A percentile compares a stretch with the other conserved stretches of the same genome.
These are phyloP conservation scores for Macroteleia sp. DNA, from an alignment of 2,888 invertebrate genomes.

Conservation along the genomic window DNA sequence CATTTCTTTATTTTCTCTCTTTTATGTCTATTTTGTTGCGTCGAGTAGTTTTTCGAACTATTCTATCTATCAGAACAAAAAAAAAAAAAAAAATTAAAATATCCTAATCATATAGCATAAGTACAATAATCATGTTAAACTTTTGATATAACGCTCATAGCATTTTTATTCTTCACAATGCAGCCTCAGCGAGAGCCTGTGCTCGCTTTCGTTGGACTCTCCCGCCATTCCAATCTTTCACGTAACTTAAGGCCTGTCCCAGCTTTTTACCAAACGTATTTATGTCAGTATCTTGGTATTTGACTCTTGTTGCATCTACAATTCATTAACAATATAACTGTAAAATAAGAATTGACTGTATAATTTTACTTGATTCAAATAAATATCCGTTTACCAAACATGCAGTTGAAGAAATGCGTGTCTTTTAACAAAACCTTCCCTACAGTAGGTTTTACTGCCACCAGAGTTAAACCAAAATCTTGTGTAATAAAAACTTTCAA, in stretches of 20 bases:
- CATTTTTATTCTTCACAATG: background rate
- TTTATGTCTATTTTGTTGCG: too few species aligned
- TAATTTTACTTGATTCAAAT: slow-evolving; percentile 11
- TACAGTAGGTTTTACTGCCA: slow-evolving; percentile 20
- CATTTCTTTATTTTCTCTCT: too few species aligned
- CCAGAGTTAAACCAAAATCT: slow-evolving; percentile 15
- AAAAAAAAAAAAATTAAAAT: background rate
- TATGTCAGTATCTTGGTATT: slow-evolving; percentile 15
- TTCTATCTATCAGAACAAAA: background rate
- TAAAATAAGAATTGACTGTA: slow-evolving; percentile 11
- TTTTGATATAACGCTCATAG: background rate
- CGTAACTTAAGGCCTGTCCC: slow-evolving; percentile 32
- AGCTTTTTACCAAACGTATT: slow-evolving; percentile 23
- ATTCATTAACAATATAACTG: slow-evolving; percentile 26
- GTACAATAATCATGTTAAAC: too few species aligned
- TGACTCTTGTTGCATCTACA: slow-evolving; percentile 24
- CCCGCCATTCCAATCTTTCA: slow-evolving; percentile 39
- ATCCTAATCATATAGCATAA: slow-evolving; percentile 5
- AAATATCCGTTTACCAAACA: slow-evolving; percentile 34
- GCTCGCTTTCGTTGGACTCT: slow-evolving; percentile 19
- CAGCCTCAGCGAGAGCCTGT: background rate
- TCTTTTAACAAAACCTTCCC: slow-evolving; percentile 25
- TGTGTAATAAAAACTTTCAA: slow-evolving; percentile 22
- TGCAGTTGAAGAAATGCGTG: slow-evolving; percentile 9
- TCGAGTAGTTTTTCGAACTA: background rate